Percentiles rank a stretch among this genome's conserved stretches.
phyloP scores from a whole-genome alignment of 2,888 invertebrate genomes.

The Lasioglossum marginatum region DNA sequence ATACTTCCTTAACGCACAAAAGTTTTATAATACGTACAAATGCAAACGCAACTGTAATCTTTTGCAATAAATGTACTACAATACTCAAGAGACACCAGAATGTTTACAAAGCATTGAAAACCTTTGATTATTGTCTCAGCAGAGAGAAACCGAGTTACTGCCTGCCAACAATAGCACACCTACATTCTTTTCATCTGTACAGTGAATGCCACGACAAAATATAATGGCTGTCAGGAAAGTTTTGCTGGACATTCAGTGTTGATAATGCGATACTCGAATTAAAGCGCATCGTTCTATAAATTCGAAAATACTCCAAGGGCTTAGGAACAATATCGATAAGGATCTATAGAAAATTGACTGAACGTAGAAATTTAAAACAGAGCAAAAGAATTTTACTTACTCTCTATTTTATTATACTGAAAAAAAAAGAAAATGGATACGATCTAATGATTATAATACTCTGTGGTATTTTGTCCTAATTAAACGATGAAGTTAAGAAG shows the following conservation, averaged over 20 bases:
- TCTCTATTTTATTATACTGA: constrained; percentile 68
- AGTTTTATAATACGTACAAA: constrained; percentile 58
- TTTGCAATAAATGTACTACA: constrained; percentile 65
- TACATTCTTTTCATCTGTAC: constrained; percentile 64
- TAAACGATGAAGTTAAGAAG: constrained; percentile 43
- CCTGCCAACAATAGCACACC: constrained; percentile 73
- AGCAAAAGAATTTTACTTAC: constrained; percentile 59
- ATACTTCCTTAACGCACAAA: constrained; percentile 59
- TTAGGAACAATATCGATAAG: constrained; percentile 66
- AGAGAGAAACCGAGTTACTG: constrained; percentile 71
- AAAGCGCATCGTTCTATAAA: constrained; percentile 51
- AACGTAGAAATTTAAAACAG: constrained; percentile 51
- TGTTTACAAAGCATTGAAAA: constrained; percentile 62
- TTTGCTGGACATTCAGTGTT: constrained; percentile 59
- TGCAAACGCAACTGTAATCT: constrained; percentile 54
- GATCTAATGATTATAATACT: constrained; percentile 57
- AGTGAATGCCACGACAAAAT: constrained; percentile 67
- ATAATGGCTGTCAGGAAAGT: constrained; percentile 63
- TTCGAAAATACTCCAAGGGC: constrained; percentile 65
- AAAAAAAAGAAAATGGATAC: constrained; percentile 40
- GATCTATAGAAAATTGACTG: constrained; percentile 61
- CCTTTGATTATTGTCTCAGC: constrained; percentile 67
- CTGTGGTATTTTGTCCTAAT: constrained; percentile 57
- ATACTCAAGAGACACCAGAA: constrained; percentile 69
- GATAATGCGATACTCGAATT: constrained; percentile 58